Evolutionary conservation across 2,888 invertebrate species (phyloP).

Genomic region (Pycnomerus fuliginosus): DNA sequence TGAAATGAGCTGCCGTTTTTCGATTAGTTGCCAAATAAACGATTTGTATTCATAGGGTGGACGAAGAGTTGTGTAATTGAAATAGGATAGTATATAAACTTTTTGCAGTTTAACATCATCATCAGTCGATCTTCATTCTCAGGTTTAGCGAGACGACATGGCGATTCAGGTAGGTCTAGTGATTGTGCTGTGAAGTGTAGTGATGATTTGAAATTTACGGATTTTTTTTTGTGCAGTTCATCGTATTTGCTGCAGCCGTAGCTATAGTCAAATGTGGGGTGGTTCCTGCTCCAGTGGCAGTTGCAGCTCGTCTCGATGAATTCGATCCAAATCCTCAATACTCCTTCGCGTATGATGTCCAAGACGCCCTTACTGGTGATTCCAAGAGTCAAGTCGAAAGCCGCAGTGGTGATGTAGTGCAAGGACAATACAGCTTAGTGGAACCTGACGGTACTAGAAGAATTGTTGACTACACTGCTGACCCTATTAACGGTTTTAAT

Average conservation of each 20-base stretch:
- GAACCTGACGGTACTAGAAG: slow-evolving; percentile 66
- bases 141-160: slow-evolving; percentile 27
- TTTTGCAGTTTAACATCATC: slow-evolving; percentile 14
- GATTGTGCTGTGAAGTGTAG: not conserved
- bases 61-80: slow-evolving; percentile 30
- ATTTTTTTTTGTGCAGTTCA: slow-evolving; percentile 30
- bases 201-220: not conserved
- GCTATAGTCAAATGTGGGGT: slow-evolving; percentile 35
- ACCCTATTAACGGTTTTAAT: slow-evolving; percentile 67
- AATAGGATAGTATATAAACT: slow-evolving; percentile 32
- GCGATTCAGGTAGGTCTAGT: slow-evolving; percentile 35
- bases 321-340: slow-evolving; percentile 67
- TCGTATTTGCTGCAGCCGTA: slow-evolving; percentile 34
- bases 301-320: slow-evolving; percentile 55
- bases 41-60: slow-evolving; percentile 31
- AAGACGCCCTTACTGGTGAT: slow-evolving; percentile 65
- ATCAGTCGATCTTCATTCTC: slow-evolving; percentile 31
- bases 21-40: slow-evolving; percentile 20
- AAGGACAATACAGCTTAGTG: slow-evolving; percentile 62
- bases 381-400: slow-evolving; percentile 57
- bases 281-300: slow-evolving; percentile 48
- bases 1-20: no score
- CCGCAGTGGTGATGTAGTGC: slow-evolving; percentile 64
- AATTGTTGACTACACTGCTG: slow-evolving; percentile 65
- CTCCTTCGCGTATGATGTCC: slow-evolving; percentile 68